These are phyloP conservation scores for Drosophila chauvacae DNA, from an alignment of 1,140 invertebrate species.

Conservation along the genomic window DNA sequence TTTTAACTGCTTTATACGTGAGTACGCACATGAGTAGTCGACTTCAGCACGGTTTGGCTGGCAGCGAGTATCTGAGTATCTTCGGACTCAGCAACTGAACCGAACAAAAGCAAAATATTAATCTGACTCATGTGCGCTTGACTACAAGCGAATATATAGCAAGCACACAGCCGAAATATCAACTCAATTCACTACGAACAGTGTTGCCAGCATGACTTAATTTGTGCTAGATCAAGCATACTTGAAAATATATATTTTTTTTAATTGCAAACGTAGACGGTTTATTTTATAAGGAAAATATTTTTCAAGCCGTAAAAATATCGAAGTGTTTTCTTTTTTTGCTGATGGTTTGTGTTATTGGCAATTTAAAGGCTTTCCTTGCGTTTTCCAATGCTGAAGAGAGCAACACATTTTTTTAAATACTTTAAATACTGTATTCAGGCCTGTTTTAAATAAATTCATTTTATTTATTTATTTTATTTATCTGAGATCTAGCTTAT, in stretches of 20 bases:
- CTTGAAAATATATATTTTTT: neutral
- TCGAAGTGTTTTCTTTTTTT: neutral
- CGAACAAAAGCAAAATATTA: constrained; percentile 49
- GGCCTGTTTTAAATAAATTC: neutral
- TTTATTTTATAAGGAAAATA: neutral
- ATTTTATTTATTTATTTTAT: neutral
- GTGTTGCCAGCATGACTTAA: neutral
- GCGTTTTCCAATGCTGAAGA: neutral
- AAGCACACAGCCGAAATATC: constrained; percentile 29
- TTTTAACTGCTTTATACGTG: constrained; percentile 47
- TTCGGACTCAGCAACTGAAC: constrained; percentile 24
- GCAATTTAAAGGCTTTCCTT: neutral
- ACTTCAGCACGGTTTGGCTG: constrained; percentile 32
- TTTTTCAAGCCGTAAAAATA: neutral
- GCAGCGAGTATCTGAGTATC: constrained; percentile 36
- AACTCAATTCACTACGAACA: constrained; percentile 24
- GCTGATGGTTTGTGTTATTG: neutral
- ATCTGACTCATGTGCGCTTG: constrained; percentile 42
- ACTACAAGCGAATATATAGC: constrained; percentile 20
- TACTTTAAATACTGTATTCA: neutral
- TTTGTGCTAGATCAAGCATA: neutral
- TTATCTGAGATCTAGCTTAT: neutral
- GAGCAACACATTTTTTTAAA: neutral
- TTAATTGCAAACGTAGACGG: neutral
- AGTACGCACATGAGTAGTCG: constrained; percentile 35